Evolutionary conservation across 2,113 vertebrate genomes (phyloP).

Genomic region (Etheostoma cragini): DNA sequence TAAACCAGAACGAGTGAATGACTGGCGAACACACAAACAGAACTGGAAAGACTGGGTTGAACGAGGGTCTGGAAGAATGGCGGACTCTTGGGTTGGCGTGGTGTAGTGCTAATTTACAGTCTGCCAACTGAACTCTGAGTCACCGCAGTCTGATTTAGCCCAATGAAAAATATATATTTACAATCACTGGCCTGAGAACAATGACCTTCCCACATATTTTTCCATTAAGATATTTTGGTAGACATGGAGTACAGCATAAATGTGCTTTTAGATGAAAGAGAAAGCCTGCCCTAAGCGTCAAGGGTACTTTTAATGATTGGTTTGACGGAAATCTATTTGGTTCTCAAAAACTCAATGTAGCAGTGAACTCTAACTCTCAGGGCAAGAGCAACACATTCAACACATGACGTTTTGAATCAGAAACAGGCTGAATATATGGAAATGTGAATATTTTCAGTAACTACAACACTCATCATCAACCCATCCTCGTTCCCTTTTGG

Average conservation of each 20-base stretch:
- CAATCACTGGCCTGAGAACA: neutral
- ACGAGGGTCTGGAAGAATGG: constrained; percentile 15
- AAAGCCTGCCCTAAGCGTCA: neutral
- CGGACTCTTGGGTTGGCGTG: neutral
- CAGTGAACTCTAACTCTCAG: neutral
- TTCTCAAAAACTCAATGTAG: neutral
- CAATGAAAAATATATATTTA: constrained; percentile 31
- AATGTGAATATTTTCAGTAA: neutral
- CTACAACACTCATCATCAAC: constrained; percentile 44
- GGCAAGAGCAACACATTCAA: neutral
- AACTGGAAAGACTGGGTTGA: neutral
- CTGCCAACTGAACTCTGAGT: constrained; percentile 9
- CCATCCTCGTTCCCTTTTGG: constrained; percentile 27
- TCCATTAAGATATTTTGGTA: neutral
- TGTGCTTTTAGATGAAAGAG: neutral
- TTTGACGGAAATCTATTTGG: neutral
- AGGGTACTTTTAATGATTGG: neutral
- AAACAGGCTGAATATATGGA: neutral
- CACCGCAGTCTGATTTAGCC: neutral
- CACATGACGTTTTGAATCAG: neutral
- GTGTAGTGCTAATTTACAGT: neutral
- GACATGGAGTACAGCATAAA: neutral
- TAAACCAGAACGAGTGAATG: constrained; percentile 19
- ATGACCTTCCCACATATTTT: constrained; percentile 5
- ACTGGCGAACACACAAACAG: neutral